Conservation (phyloP, 2,888 invertebrate species). For the Ganaspis brasiliensis region DNA sequence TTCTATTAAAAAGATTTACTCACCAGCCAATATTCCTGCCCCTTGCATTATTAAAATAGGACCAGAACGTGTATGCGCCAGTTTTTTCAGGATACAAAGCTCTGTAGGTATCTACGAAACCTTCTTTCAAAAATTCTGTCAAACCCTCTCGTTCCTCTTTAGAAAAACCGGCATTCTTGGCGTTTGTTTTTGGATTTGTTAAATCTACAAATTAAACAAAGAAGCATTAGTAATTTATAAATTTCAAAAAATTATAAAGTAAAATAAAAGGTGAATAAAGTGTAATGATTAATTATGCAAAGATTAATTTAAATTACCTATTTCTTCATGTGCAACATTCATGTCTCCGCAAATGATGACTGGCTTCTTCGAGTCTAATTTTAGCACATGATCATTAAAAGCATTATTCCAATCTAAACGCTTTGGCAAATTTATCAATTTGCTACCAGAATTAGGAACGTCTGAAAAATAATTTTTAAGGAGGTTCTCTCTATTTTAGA, state of each 20-base stretch:
- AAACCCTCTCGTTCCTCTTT: slow-evolving; percentile 96
- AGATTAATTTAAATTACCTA: too few species aligned
- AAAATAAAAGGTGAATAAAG: background rate
- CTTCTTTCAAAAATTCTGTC: slow-evolving; percentile 89
- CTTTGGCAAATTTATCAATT: slow-evolving; percentile 92
- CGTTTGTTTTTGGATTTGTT: slow-evolving; percentile 96
- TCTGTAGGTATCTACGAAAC: slow-evolving; percentile 94
- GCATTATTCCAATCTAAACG: slow-evolving; percentile 94
- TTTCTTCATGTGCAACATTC: slow-evolving; percentile 98
- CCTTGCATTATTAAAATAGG: slow-evolving; percentile 93
- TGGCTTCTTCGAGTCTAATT: slow-evolving; percentile 93
- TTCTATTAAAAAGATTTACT: slow-evolving; percentile 77
- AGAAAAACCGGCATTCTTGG: slow-evolving; percentile 97
- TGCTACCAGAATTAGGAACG: slow-evolving; percentile 96
- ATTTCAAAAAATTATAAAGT: slow-evolving; percentile 21
- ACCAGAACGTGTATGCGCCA: slow-evolving; percentile 96
- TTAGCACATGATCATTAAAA: slow-evolving; percentile 89
- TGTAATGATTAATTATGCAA: too few species aligned
- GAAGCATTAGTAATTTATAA: slow-evolving; percentile 31
- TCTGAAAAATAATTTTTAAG: too few species aligned
- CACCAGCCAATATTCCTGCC: slow-evolving; percentile 97
- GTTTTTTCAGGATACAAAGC: slow-evolving; percentile 91
- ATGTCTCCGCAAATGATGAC: slow-evolving; percentile 98
- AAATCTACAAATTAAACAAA: slow-evolving; percentile 85
- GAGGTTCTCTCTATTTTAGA: too few species aligned